Percentiles rank a stretch among this genome's conserved stretches.
Conservation (phyloP, 2,888 invertebrate genomes). For the Pardosa pseudoannulata region DNA sequence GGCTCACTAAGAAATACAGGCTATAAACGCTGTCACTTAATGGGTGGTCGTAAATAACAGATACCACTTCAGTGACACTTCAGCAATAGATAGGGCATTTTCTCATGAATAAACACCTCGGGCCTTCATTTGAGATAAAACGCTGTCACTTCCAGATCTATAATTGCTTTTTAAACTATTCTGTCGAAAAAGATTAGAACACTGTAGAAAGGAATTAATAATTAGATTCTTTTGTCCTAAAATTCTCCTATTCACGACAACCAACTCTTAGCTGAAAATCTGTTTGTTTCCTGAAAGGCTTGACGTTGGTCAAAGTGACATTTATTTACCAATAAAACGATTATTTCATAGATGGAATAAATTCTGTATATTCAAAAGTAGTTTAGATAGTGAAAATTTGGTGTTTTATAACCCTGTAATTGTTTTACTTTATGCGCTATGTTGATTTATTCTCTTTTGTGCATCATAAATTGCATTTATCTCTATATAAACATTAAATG, state of each 20-base stretch:
- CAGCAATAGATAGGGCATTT: slow-evolving; percentile 34
- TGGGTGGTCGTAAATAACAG: slow-evolving; percentile 66
- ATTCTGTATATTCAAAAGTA: slow-evolving; percentile 23
- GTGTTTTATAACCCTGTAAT: slow-evolving; percentile 39
- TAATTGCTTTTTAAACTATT: background rate
- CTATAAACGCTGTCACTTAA: slow-evolving; percentile 68
- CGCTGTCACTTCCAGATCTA: background rate
- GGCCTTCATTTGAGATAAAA: slow-evolving; percentile 50
- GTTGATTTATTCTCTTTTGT: slow-evolving; percentile 32
- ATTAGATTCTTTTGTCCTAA: no score
- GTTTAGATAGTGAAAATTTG: slow-evolving; percentile 21
- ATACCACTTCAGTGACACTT: slow-evolving; percentile 62
- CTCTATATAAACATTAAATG: slow-evolving; percentile 18
- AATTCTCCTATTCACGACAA: no score
- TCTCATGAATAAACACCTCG: slow-evolving; percentile 55
- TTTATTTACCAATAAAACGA: slow-evolving; percentile 54
- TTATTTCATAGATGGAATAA: slow-evolving; percentile 22
- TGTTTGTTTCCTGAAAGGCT: no score
- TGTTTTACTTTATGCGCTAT: slow-evolving; percentile 20
- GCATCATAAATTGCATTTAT: slow-evolving; percentile 42
- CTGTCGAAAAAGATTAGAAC: background rate
- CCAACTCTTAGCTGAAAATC: no score
- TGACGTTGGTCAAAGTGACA: slow-evolving; percentile 1
- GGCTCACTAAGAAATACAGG: slow-evolving; percentile 65
- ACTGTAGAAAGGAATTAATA: no score